A percentile compares a stretch with the other conserved stretches of the same genome.
Evolutionary conservation across 2,113 vertebrate species (phyloP).

Genomic region (Scomber colias): DNA sequence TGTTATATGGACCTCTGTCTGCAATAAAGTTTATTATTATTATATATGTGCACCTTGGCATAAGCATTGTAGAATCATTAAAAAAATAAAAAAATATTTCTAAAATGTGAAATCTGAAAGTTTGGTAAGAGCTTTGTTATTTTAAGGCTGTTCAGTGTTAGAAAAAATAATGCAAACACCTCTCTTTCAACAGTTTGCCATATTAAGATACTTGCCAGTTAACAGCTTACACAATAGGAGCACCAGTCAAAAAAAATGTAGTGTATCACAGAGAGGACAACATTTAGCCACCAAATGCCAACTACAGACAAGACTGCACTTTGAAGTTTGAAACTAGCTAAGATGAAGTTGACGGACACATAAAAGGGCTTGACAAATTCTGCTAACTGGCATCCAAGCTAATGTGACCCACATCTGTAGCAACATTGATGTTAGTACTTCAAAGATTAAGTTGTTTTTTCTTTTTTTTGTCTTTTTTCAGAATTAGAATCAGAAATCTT

Average conservation of each 20-base stretch:
- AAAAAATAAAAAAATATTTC: not conserved
- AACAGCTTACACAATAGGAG: not conserved
- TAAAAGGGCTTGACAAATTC: conserved; percentile 48
- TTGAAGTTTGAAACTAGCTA: conserved; percentile 13
- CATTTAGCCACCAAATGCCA: conserved; percentile 2
- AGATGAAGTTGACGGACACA: conserved; percentile 53
- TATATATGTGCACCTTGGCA: not conserved
- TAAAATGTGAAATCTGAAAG: not conserved
- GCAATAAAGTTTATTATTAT: too few relatives aligned
- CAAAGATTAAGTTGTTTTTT: conserved; percentile 37
- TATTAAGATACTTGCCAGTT: conserved; percentile 7
- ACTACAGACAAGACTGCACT: conserved; percentile 31
- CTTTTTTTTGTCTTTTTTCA: not conserved
- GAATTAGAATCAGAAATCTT: too few relatives aligned
- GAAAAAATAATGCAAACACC: conserved; percentile 2
- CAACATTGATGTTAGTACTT: conserved; percentile 34
- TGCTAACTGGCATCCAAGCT: conserved; percentile 46
- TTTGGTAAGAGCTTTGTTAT: not conserved
- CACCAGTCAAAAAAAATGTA: conserved; percentile 19
- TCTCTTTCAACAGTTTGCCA: not conserved
- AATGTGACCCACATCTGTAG: conserved; percentile 56
- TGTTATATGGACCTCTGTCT: too few relatives aligned
- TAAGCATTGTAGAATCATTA: not conserved
- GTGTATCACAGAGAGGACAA: conserved; percentile 1
- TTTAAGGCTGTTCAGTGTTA: not conserved